A percentile compares a stretch with the other conserved stretches of the same genome.
Conservation (phyloP, 2,797 vertebrate species). For the Leontopithecus rosalia region DNA sequence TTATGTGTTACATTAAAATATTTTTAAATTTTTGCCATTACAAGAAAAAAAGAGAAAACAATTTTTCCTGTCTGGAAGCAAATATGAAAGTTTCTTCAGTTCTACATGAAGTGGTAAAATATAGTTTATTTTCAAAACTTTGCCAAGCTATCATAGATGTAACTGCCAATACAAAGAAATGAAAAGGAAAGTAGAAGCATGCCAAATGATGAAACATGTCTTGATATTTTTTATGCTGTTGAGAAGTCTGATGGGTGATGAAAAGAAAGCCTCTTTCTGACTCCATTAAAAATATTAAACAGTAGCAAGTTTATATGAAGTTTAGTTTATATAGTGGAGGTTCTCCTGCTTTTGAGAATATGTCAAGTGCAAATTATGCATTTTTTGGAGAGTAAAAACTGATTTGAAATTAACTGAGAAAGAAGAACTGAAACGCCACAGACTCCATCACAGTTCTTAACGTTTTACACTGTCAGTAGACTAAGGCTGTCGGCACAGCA, state of each 20-base stretch:
- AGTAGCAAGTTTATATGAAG: background rate
- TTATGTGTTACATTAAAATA: slow-evolving; percentile 64
- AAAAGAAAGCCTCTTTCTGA: background rate
- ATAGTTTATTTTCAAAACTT: slow-evolving; percentile 49
- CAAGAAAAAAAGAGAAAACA: slow-evolving; percentile 52
- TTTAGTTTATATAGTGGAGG: background rate
- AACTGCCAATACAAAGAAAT: slow-evolving; percentile 44
- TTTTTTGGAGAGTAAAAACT: background rate
- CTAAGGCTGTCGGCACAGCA: background rate
- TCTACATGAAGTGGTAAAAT: background rate
- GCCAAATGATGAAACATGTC: background rate
- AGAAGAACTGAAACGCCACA: background rate
- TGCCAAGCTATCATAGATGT: background rate
- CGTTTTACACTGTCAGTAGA: background rate
- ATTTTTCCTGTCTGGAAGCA: slow-evolving; percentile 56
- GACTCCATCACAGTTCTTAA: background rate
- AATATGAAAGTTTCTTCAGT: slow-evolving; percentile 59
- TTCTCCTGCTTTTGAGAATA: background rate
- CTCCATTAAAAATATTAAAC: background rate
- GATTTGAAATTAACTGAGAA: slow-evolving; percentile 4
- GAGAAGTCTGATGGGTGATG: background rate
- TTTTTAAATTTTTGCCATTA: slow-evolving; percentile 72
- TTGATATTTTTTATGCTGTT: background rate
- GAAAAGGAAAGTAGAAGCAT: background rate
- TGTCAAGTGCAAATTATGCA: background rate